Percentiles rank a stretch among this genome's conserved stretches.
Conservation (phyloP, 2,888 invertebrate genomes). For the Gonocerus acuteangulatus region DNA sequence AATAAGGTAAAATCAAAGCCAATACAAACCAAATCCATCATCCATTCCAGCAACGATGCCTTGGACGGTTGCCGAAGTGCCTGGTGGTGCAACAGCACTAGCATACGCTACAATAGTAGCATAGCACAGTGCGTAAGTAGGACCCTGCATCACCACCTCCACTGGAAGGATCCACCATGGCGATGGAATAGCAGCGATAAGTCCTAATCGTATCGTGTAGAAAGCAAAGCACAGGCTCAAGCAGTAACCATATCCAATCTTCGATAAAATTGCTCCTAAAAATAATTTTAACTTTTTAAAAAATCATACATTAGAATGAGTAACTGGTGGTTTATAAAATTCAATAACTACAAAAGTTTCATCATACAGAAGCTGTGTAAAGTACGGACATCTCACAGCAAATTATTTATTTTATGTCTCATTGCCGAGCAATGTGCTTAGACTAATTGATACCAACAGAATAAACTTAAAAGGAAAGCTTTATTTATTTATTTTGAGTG, state of each 20-base stretch:
- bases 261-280: conserved; percentile 67
- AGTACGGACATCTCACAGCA: too few species aligned
- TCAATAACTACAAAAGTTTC: too few species aligned
- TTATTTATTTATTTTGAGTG: too few species aligned
- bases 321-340: too few species aligned
- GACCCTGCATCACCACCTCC: conserved; percentile 74
- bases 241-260: conserved; percentile 67
- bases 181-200: conserved; percentile 66
- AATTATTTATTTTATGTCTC: too few species aligned
- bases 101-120: conserved; percentile 69
- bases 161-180: conserved; percentile 78
- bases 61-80: conserved; percentile 76
- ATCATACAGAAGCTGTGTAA: too few species aligned
- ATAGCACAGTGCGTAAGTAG: conserved; percentile 80
- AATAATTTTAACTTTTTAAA: conserved; percentile 1
- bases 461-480: too few species aligned
- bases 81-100: conserved; percentile 57
- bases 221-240: conserved; percentile 69
- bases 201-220: conserved; percentile 64
- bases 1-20: too few species aligned
- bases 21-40: conserved; percentile 63
- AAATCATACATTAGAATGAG: not conserved
- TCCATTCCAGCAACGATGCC: conserved; percentile 83
- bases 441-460: too few species aligned
- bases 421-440: too few species aligned